Evolutionary conservation across 2,113 vertebrate species (phyloP), one percentile per base, ranked within the genome.

Genomic region (Halichoeres trimaculatus): DNA sequence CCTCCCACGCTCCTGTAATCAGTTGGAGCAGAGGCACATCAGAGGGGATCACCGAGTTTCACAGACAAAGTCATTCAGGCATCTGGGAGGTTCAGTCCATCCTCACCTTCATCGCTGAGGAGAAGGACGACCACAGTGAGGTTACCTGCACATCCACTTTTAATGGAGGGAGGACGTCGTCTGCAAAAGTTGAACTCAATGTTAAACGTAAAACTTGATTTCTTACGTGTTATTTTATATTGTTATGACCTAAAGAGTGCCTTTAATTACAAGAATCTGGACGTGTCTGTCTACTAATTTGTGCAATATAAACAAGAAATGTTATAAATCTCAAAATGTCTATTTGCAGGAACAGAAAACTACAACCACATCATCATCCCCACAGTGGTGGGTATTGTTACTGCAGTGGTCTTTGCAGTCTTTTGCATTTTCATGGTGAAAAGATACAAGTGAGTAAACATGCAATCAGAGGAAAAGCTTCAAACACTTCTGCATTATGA

Each of bases 371-470:
- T 93, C 66, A 76, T 94, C 70, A 85, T 92, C 70, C 91, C 93
- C 20, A 2, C 78, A 14, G 26, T 43, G 0, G 86, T 77, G 52
- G 88, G 48, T 1, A 2, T 73, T 10, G 81, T 40, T 10, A 84
- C 59, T 0, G 60, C 80, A 17, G 22, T 69, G 26, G 16, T 92
- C 16, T 87, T 93, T 76, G 78, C 75, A 80, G 54, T 54, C 0
- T 1, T 90, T 22, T 90, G 87, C 70, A 57, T 90, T 61, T 22
- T 92, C 1, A 71, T 92, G 74, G 30, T 45, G 17, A 93, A 90
- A 72, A 92, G 78, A 73, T 93, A 94, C 83, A 92, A 81, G 92
- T 94, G 57, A 86, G 91, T 83, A 26, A 12, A n/a, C 43, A 17
- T 19, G 1, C 43, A 45, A 5, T 8, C 7, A 45, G 17, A 16